Evolutionary conservation across 1,140 invertebrate genomes (phyloP).

Genomic region (Chironomus tepperi): DNA sequence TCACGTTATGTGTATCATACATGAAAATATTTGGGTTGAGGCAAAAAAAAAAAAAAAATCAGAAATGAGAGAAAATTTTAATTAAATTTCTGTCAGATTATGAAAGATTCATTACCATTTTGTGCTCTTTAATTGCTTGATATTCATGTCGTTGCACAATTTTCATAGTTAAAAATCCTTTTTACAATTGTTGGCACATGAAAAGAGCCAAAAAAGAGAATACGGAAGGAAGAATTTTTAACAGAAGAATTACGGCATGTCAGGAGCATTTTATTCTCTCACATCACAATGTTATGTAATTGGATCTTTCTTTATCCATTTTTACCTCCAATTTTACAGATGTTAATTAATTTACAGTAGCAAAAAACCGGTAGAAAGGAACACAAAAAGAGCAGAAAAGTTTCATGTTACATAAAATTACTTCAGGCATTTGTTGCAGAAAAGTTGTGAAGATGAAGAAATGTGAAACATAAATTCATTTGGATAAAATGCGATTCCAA

Average conservation of each 20-base stretch:
- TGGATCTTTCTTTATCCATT: slow-evolving; percentile 8
- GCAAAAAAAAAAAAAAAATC: too few relatives aligned
- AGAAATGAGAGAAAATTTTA: background rate
- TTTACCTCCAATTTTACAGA: slow-evolving; percentile 1
- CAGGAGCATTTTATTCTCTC: background rate
- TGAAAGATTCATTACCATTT: slow-evolving; percentile 2
- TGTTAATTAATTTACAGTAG: slow-evolving; percentile 1
- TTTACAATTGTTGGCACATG: background rate
- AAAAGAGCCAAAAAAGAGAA: background rate
- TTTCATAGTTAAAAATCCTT: too few relatives aligned
- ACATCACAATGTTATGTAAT: slow-evolving; percentile 8
- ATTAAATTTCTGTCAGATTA: slow-evolving; percentile 9
- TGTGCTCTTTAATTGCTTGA: slow-evolving; percentile 5
- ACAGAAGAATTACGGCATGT: slow-evolving; percentile 4
- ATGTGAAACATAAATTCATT: slow-evolving; percentile 6
- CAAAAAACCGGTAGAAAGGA: background rate
- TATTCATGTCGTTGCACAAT: background rate
- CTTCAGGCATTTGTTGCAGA: background rate
- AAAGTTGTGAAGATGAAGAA: background rate
- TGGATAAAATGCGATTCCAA: background rate
- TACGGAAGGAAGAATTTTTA: background rate
- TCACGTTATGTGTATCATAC: background rate
- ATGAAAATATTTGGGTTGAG: background rate
- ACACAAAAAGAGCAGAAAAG: background rate
- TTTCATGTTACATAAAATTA: background rate